Evolutionary conservation across 30 jellyfish, hydroid and myxozoan species (phyloP).

Genomic region (Calvadosia cruxmelitensis): DNA sequence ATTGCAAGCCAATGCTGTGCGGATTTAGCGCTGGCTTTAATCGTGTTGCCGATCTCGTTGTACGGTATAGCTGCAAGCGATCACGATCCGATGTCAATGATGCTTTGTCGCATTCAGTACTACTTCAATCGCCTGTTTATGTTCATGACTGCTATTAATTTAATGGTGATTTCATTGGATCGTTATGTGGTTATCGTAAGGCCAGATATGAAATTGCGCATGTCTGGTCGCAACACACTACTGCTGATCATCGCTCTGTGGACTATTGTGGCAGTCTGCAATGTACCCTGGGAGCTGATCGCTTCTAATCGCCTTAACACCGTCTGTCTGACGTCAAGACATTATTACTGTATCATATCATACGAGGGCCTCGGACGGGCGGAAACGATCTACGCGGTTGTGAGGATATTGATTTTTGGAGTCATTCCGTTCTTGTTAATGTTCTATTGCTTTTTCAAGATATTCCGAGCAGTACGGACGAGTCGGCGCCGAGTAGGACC

Average conservation of each 20-base stretch:
- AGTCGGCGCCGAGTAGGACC: conserved; percentile 65
- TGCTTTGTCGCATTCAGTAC: conserved; percentile 26
- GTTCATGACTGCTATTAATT: conserved; percentile 12
- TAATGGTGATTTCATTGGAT: conserved; percentile 29
- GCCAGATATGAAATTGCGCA: conserved; percentile 16
- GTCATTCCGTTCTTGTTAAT: conserved; percentile 25
- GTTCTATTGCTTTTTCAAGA: conserved; percentile 25
- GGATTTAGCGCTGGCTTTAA: conserved; percentile 24
- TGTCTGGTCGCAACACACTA: conserved; percentile 5
- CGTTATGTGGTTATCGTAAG: conserved; percentile 37
- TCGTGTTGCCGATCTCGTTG: conserved; percentile 17
- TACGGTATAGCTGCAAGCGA: conserved; percentile 11
- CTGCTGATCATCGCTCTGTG: conserved; percentile 13
- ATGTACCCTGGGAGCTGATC: conserved; percentile 40
- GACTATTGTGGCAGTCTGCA: conserved; percentile 4
- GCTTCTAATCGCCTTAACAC: background rate
- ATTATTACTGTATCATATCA: background rate
- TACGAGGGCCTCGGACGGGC: background rate
- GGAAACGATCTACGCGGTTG: background rate
- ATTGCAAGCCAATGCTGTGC: conserved; percentile 40
- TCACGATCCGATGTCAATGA: conserved; percentile 7
- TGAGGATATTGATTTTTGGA: conserved; percentile 2
- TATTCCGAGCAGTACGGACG: conserved; percentile 22
- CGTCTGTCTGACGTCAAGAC: background rate
- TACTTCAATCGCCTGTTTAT: conserved; percentile 14